Evolutionary conservation across 2,797 vertebrate species (phyloP).

Genomic region (Petrocephalus sullivani): DNA sequence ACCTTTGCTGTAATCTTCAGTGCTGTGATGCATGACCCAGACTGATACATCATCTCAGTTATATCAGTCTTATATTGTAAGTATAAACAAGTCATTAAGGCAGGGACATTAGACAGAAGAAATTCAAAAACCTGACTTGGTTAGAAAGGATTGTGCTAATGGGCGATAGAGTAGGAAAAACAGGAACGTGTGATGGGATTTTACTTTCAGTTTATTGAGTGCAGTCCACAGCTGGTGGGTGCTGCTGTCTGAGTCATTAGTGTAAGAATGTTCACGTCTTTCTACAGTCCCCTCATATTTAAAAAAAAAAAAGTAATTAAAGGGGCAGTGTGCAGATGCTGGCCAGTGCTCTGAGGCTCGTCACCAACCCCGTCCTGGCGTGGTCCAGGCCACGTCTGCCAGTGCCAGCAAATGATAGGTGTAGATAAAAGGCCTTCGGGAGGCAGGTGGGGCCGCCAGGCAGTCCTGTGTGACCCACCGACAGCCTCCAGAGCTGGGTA

Average conservation of each 20-base stretch:
- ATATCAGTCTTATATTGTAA: too few relatives aligned
- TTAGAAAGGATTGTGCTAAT: too few relatives aligned
- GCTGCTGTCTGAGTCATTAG: slow-evolving; percentile 36
- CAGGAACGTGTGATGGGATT: not conserved
- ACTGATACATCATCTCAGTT: too few relatives aligned
- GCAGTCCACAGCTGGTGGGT: slow-evolving; percentile 6
- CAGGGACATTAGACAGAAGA: too few relatives aligned
- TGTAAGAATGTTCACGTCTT: slow-evolving; percentile 24
- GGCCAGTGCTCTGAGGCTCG: not conserved
- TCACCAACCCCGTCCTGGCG: not conserved
- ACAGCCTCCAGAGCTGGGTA: slow-evolving; percentile 7
- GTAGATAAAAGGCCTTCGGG: not conserved
- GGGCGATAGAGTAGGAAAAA: not conserved
- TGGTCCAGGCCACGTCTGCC: not conserved
- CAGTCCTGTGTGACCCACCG: slow-evolving; percentile 29
- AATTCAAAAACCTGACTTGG: too few relatives aligned
- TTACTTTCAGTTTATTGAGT: not conserved
- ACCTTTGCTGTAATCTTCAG: too few relatives aligned
- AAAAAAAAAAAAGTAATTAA: slow-evolving; percentile 48
- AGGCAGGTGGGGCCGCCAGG: not conserved
- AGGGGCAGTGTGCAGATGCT: slow-evolving; percentile 51
- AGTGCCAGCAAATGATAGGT: not conserved
- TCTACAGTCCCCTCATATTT: slow-evolving; percentile 27
- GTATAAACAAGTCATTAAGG: too few relatives aligned
- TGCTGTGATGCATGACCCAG: too few relatives aligned